Evolutionary conservation across 2,888 invertebrate species (phyloP), one percentile per base, ranked within the genome.

Genomic region (Sycophila texana): DNA sequence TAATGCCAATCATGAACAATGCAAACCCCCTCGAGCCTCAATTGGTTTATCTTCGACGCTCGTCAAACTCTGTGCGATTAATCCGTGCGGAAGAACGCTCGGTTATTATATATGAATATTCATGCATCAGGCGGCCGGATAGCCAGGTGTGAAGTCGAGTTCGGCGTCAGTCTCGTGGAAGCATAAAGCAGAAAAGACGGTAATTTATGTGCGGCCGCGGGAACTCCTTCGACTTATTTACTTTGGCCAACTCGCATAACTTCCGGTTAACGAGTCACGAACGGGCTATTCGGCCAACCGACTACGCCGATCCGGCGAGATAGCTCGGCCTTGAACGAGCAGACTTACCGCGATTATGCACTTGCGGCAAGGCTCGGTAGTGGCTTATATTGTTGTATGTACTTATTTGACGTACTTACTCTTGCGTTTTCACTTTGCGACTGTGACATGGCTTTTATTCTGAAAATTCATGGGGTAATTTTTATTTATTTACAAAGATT

Each of bases 221-320:
- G 53, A 20, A 53, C 61, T 67, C 61, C 70, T 71, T 74, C 74
- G 74, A 76, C 79, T 76, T 76, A 76, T 80, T 80, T 80, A 76
- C 79, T 80, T 76, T 68, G 75, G 66, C 66, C 70, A 73, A 77
- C 74, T 74, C 74, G 83, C 83, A 81, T 83, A 84, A 84, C 83
- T 84, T 83, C 82, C 74, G 81, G 80, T 84, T 84, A 84, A 81
- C 78, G 81, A 68, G 79, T 70, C 81, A 70, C 79, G 76, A 39
- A 74, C 71, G 78, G 70, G 71, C 76, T 30, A 73, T 68, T 78
- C 61, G 51, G 20, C 13, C n/a, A 18, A 68, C 47, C 30, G 14
- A 63, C 39, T 22, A 18, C 14, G 58, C 66, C 51, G 66, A 75
- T 75, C 51, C 51, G 14, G 71, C 49, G 58, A 30, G 26, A 53